Percentiles rank a stretch among this genome's conserved stretches.
These are phyloP conservation scores for Melanargia galathea DNA, from an alignment of 2,888 invertebrate species.

Conservation along the genomic window DNA sequence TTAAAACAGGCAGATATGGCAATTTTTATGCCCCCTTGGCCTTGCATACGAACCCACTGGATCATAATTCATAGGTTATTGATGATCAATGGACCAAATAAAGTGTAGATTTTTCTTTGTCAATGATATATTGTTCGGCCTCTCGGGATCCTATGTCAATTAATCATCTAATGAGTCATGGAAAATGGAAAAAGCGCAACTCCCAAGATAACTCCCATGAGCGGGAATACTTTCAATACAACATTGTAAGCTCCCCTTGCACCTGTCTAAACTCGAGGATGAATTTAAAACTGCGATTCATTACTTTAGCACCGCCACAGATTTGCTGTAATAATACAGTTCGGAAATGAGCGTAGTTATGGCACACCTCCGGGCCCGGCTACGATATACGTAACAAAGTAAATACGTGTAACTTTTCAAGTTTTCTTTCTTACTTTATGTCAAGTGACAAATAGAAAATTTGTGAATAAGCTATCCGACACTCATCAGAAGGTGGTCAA, in stretches of 20 bases:
- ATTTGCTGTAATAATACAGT: conserved; percentile 8
- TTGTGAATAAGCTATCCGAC: no score
- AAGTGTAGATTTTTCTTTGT: neutral
- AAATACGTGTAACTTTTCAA: no score
- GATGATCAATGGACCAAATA: neutral
- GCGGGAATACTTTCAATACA: neutral
- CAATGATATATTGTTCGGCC: neutral
- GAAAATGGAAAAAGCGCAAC: neutral
- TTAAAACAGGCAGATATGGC: no score
- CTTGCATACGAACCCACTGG: no score
- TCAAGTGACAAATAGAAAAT: no score
- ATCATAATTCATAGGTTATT: no score
- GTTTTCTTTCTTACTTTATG: no score
- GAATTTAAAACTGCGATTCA: conserved; percentile 1
- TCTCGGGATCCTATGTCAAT: neutral
- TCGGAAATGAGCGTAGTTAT: neutral
- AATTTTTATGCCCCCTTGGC: no score
- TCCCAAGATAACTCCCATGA: conserved; percentile 7
- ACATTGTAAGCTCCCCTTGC: neutral
- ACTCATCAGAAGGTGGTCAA: no score
- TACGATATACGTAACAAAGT: no score
- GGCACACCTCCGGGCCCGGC: no score
- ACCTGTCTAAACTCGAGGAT: conserved; percentile 6
- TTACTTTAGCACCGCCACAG: conserved; percentile 9
- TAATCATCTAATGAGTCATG: conserved; percentile 8